Conservation (phyloP, 2,113 vertebrate genomes). For the Gadus chalcogrammus region DNA sequence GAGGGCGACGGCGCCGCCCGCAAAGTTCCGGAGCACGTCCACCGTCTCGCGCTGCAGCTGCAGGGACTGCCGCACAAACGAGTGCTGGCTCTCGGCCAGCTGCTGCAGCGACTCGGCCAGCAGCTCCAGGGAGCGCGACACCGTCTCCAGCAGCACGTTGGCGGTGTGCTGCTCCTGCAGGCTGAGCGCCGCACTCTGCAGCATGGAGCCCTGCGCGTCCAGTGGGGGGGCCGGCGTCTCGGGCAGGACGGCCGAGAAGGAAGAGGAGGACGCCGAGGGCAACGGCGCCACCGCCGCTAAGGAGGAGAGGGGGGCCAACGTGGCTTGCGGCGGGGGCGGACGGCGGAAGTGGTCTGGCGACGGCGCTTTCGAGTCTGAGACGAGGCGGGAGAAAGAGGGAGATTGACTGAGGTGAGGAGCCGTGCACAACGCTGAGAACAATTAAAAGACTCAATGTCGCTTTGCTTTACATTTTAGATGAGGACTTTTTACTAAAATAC, state of each 20-base stretch:
- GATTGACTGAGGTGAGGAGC: too few relatives aligned
- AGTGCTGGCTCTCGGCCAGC: slow-evolving; percentile 76
- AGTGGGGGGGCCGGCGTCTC: background rate
- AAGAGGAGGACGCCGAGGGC: slow-evolving; percentile 1
- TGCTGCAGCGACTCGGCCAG: slow-evolving; percentile 77
- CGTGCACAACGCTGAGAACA: too few relatives aligned
- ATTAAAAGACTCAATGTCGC: too few relatives aligned
- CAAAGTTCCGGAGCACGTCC: slow-evolving; percentile 74
- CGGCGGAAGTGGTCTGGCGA: slow-evolving; percentile 13
- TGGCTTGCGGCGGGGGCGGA: slow-evolving; percentile 49
- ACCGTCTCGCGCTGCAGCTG: slow-evolving; percentile 75
- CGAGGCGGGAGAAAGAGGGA: too few relatives aligned
- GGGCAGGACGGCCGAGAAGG: background rate
- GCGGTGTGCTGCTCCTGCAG: slow-evolving; percentile 75
- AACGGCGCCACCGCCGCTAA: background rate
- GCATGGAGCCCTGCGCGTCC: slow-evolving; percentile 44
- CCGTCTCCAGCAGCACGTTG: slow-evolving; percentile 69
- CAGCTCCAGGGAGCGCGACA: slow-evolving; percentile 74
- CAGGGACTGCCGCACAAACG: slow-evolving; percentile 74
- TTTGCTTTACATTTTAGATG: too few relatives aligned
- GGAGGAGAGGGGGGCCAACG: slow-evolving; percentile 26
- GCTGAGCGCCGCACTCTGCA: slow-evolving; percentile 64
- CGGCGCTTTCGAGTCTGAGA: too few relatives aligned
- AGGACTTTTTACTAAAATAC: too few relatives aligned
- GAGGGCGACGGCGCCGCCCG: slow-evolving; percentile 67